These are phyloP conservation scores for Recurvirostra avosetta DNA, from an alignment of 2,113 vertebrate genomes.

Conservation along the genomic window DNA sequence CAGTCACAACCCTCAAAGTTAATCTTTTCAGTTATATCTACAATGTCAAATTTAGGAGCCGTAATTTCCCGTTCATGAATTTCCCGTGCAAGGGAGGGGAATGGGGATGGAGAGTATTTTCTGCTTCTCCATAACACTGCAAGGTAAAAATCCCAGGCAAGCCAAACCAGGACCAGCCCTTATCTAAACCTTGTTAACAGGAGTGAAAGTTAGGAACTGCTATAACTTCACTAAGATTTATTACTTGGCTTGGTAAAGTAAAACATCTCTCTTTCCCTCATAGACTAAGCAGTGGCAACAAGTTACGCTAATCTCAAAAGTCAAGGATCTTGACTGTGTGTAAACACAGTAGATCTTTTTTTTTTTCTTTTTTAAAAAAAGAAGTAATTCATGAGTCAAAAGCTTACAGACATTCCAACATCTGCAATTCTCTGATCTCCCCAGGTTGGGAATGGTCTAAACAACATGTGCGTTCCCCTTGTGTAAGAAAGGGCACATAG, in stretches of 20 bases:
- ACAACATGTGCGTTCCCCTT: accelerated
- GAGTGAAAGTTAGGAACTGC: background rate
- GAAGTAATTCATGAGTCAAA: background rate
- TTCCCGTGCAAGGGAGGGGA: background rate
- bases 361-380: no score
- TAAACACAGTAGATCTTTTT: background rate
- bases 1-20: background rate
- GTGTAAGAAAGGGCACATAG: background rate
- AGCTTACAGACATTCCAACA: background rate
- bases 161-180: background rate
- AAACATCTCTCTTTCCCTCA: background rate
- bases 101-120: background rate
- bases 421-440: background rate
- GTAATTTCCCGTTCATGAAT: background rate
- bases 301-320: background rate
- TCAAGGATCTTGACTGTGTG: background rate
- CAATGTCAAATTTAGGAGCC: background rate
- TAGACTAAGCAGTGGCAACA: background rate
- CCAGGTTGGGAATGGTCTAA: background rate
- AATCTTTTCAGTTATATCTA: background rate
- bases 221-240: background rate
- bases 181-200: background rate
- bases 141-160: background rate
- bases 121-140: background rate
- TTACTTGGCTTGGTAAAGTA: background rate